Conservation (phyloP, 1,140 invertebrate species). For the Drosophila azteca region DNA sequence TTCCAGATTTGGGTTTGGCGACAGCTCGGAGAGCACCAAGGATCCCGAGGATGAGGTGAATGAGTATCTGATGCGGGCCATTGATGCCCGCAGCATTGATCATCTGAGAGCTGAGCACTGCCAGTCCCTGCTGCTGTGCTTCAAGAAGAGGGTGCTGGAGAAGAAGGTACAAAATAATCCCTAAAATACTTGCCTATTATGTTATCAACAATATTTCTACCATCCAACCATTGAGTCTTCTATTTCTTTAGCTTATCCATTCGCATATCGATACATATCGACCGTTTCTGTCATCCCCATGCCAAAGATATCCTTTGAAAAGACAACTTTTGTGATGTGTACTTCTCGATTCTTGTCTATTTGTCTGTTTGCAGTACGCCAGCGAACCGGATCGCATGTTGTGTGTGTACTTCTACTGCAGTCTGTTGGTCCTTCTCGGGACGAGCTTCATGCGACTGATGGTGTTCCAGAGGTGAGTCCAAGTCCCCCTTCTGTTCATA, state of each 20-base stretch:
- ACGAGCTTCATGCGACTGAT: slow-evolving; percentile 87
- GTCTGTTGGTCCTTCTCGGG: slow-evolving; percentile 89
- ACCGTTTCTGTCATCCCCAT: background rate
- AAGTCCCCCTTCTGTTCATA: slow-evolving; percentile 5
- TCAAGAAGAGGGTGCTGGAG: slow-evolving; percentile 91
- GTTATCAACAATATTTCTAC: too few relatives aligned
- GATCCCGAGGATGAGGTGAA: slow-evolving; percentile 96
- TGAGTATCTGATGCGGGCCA: slow-evolving; percentile 96
- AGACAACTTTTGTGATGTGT: background rate
- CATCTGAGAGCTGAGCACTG: slow-evolving; percentile 93
- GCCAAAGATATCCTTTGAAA: background rate
- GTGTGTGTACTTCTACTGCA: slow-evolving; percentile 92
- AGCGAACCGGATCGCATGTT: slow-evolving; percentile 93
- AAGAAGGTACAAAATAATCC: slow-evolving; percentile 86
- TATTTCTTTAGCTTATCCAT: too few relatives aligned
- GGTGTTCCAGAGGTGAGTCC: slow-evolving; percentile 87
- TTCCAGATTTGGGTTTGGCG: slow-evolving; percentile 84
- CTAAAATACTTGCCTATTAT: too few relatives aligned
- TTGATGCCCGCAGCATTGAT: slow-evolving; percentile 97
- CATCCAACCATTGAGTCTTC: too few relatives aligned
- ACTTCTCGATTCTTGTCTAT: slow-evolving; percentile 1
- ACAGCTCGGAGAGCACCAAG: slow-evolving; percentile 86
- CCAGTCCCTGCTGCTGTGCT: slow-evolving; percentile 91
- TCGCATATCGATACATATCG: too few relatives aligned
- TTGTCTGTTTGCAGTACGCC: slow-evolving; percentile 86